Base-by-base conservation (phyloP, 2,113 vertebrate genomes). In the Gracilinanus agilis region DNA sequence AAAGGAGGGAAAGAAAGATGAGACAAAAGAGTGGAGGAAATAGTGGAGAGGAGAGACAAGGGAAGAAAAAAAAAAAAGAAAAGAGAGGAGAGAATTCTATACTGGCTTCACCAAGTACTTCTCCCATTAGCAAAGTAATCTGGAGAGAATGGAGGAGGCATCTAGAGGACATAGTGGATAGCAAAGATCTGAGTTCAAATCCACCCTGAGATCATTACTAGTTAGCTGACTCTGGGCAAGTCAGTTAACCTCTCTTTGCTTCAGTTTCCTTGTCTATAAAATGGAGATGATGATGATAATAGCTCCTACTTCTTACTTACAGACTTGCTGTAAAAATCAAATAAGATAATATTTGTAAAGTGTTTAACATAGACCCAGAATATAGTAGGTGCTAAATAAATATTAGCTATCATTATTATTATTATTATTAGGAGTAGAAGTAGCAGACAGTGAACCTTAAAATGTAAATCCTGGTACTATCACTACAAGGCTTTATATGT, bases 21-120 rank as follows among this genome's bases (percentile, higher is more conserved):
- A 2, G 61, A n/a, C 1, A n/a, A 0, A 7, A 8, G n/a, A 19
- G 29, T 3, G 61, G 13, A 44, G 24, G 3, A 6, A 7, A 25
- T 1, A 24, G 55, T 8, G 8, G 24, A 25, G 23, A 53, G 25
- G 3, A n/a, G 83, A 88, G 88, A 75, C 24, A 9, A 90, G 19
- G n/a, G 54, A 53, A 11, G 25, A 75, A 21, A 10, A 54, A 90
- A 75, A 21, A 10, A 54, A 90, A 90, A 24, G 44, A 24, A 53
- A n/a, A 29, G 5, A 49, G 9, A 21, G 23, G 16, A 10, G 4
- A 6, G 29, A 27, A 61, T 23, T 92, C 67, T 54, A 54, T 10
- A 91, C 88, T 24, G 40, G 53, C 55, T 6, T 0, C 24, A 44
- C 8, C 29, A 25, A 7, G 21, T 21, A 2, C 0, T 2, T 21